Evolutionary conservation across 1,140 invertebrate species (phyloP), one percentile per base, ranked within the genome.

Genomic region (Lerema accius): DNA sequence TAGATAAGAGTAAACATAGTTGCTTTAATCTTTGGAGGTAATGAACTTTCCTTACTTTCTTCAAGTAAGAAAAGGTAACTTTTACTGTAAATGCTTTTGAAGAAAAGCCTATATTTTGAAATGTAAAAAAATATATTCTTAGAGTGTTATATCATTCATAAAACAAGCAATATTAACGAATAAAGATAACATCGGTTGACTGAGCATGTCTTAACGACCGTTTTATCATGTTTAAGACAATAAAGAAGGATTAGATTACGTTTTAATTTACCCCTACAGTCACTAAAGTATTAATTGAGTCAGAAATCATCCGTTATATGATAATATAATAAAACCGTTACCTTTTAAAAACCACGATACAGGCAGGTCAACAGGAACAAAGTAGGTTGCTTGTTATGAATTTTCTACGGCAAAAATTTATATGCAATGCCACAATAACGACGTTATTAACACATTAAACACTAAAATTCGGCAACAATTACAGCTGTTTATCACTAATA

Each of bases 351-450:
- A 84, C 73, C 82, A 78, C 78, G 79, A 77, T 78, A 66, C 65
- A 80, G 72, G 67, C 83, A 84, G 76, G 80, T 82, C 80, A 77
- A 78, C 84, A 82, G 79, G 84, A 86, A 89, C 82, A 82, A 87
- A 80, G 78, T 86, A 84, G 74, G 77, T 78, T 78, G 76, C 73
- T 71, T 78, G 72, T 71, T 74, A 71, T 67, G 65, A 74, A 76
- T 63, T 65, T 19, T 59, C 43, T 73, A 73, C 63, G 75, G 71
- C 67, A 77, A 83, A 74, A 75, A 78, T 67, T 70, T 76, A 78
- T 74, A 62, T 70, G 69, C 63, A 71, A 67, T 62, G 65, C 70
- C 75, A 76, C 72, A 73, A 60, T 58, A 70, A 68, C 64, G 73
- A 80, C 48, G 73, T 71, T 45, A 65, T 65, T 79, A 75, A 42